Evolutionary conservation across 2,797 vertebrate species (phyloP).

Genomic region (Schizothorax lantsangensis): DNA sequence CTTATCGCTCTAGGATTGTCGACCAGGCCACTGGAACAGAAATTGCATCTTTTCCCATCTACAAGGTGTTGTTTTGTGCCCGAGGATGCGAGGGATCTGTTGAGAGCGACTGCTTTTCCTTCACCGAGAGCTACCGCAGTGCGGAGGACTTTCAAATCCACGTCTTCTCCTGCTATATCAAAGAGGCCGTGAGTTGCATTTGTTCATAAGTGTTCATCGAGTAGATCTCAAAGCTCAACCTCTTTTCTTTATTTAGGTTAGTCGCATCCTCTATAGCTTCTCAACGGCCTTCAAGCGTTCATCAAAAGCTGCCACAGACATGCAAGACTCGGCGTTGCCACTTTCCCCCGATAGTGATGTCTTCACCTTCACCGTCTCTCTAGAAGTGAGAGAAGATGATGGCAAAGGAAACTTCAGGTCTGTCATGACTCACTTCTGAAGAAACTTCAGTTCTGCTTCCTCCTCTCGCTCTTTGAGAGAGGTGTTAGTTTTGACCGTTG

Average conservation of each 20-base stretch:
- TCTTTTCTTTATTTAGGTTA: conserved; percentile 81
- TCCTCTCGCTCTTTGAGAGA: background rate
- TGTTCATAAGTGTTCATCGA: background rate
- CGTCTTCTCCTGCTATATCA: conserved; percentile 96
- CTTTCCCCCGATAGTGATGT: conserved; percentile 87
- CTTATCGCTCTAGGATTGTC: conserved; percentile 82
- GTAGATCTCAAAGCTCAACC: background rate
- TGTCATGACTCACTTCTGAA: conserved; percentile 39
- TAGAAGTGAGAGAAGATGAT: conserved; percentile 97
- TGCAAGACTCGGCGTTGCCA: conserved; percentile 80
- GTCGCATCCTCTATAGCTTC: conserved; percentile 96
- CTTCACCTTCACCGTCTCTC: conserved; percentile 90
- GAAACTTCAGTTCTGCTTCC: background rate
- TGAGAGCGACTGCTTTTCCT: conserved; percentile 93
- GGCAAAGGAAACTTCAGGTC: conserved; percentile 98
- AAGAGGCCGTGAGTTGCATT: conserved; percentile 92
- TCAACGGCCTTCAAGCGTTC: conserved; percentile 93
- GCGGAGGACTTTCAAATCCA: conserved; percentile 97
- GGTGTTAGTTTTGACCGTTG: background rate
- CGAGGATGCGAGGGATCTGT: conserved; percentile 87
- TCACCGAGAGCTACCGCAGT: conserved; percentile 94
- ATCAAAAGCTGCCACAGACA: conserved; percentile 84
- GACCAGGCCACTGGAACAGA: conserved; percentile 86
- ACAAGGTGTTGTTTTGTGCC: conserved; percentile 95
- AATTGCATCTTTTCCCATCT: conserved; percentile 94